phyloP scores from a whole-genome alignment of 1,140 invertebrate species.

The Calephelis nemesis region DNA sequence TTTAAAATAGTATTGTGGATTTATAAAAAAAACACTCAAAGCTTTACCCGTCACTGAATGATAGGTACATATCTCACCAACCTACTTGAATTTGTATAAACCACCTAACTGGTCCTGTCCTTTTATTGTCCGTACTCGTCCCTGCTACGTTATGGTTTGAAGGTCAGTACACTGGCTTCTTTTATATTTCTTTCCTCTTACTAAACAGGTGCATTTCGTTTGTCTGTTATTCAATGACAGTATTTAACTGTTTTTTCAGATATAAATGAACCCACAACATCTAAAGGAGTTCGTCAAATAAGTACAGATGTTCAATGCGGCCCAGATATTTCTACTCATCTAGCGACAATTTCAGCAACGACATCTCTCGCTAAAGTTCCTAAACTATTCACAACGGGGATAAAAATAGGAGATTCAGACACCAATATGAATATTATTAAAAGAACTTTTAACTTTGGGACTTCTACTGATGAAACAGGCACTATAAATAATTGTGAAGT shows the following conservation, averaged over 20 bases:
- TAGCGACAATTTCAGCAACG: slow-evolving; percentile 37
- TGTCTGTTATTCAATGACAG: background rate
- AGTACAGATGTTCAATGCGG: slow-evolving; percentile 66
- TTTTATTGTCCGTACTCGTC: too few species aligned
- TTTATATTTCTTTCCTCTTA: too few species aligned
- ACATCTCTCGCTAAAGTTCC: slow-evolving; percentile 44
- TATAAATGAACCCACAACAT: slow-evolving; percentile 68
- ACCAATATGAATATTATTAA: slow-evolving; percentile 28
- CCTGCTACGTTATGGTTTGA: too few species aligned
- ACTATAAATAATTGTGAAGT: background rate
- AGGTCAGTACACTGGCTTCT: too few species aligned
- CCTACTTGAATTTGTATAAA: too few species aligned
- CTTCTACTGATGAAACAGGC: background rate
- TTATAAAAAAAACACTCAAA: too few species aligned
- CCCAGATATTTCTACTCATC: slow-evolving; percentile 41
- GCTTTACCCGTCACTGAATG: too few species aligned
- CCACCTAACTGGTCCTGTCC: too few species aligned
- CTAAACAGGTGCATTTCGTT: background rate
- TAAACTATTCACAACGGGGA: slow-evolving; percentile 39
- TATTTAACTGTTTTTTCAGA: slow-evolving; percentile 42
- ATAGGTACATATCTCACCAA: too few species aligned
- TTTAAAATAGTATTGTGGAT: too few species aligned
- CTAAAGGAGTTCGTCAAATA: slow-evolving; percentile 59
- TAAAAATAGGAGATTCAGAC: slow-evolving; percentile 54
- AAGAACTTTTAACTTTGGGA: background rate